Percentiles rank a stretch among this genome's conserved stretches.
These are phyloP conservation scores for Hoplostethus mediterraneus DNA, from an alignment of 2,797 vertebrate species.

Conservation along the genomic window DNA sequence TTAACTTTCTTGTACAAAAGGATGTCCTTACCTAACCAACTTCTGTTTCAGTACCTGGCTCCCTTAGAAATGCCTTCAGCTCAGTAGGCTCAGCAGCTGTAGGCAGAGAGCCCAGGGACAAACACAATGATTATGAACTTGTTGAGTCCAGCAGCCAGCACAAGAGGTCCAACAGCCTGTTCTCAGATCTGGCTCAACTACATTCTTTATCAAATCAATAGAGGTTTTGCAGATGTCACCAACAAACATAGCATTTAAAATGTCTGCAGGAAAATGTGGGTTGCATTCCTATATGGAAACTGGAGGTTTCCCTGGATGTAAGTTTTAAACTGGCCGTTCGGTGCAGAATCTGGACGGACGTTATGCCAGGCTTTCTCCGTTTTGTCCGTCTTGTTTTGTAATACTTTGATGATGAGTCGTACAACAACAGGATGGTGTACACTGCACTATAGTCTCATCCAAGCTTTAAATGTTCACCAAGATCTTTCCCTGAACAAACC, in stretches of 20 bases:
- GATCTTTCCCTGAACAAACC: too few species aligned
- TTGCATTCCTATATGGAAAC: conserved; percentile 6
- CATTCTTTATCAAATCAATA: conserved; percentile 1
- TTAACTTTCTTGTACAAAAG: conserved; percentile 12
- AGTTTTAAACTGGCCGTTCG: neutral
- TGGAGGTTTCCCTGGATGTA: neutral
- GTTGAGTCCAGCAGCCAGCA: conserved; percentile 21
- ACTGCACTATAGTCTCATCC: too few species aligned
- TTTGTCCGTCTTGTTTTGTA: too few species aligned
- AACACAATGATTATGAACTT: conserved; percentile 14
- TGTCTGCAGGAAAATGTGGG: neutral
- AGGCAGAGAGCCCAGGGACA: conserved; percentile 1
- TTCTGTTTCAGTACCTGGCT: neutral
- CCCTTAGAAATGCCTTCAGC: conserved; percentile 12
- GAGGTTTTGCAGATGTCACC: neutral
- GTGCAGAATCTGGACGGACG: too few species aligned
- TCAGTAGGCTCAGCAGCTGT: neutral
- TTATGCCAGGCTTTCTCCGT: too few species aligned
- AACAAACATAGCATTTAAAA: conserved; percentile 12
- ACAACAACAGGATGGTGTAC: too few species aligned
- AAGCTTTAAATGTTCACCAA: too few species aligned
- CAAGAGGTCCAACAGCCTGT: neutral
- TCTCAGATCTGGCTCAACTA: neutral
- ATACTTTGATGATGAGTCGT: too few species aligned
- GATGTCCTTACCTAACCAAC: neutral